Percentiles rank a stretch among this genome's conserved stretches.
These are phyloP conservation scores for Melanotaenia trifasciata DNA, from an alignment of 2,797 vertebrate species.

Conservation along the genomic window DNA sequence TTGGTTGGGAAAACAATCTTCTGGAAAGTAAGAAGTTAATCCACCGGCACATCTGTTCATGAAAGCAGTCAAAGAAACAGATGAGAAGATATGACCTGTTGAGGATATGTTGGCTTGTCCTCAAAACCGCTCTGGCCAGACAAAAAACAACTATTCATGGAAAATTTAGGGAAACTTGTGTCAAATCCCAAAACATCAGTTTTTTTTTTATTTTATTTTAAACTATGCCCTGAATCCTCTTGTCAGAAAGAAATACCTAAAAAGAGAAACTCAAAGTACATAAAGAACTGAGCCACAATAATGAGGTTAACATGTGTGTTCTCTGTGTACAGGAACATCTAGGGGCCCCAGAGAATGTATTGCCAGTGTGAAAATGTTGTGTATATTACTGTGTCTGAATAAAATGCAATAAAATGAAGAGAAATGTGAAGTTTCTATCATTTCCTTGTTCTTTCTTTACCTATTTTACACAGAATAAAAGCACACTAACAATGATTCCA, in stretches of 20 bases:
- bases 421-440: too few relatives aligned
- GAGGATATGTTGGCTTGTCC: background rate
- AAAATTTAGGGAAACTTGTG: background rate
- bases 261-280: background rate
- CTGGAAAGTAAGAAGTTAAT: background rate
- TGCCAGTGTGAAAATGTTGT: too few relatives aligned
- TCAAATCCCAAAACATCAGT: background rate
- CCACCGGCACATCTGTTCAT: background rate
- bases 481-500: too few relatives aligned
- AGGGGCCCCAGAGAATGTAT: too few relatives aligned
- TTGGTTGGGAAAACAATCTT: too few relatives aligned
- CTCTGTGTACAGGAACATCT: too few relatives aligned
- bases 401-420: too few relatives aligned
- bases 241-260: too few relatives aligned
- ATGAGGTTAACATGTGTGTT: too few relatives aligned
- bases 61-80: slow-evolving; percentile 13
- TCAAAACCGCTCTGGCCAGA: background rate
- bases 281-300: background rate
- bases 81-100: slow-evolving; percentile 6
- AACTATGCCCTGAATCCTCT: background rate
- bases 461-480: too few relatives aligned
- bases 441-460: too few relatives aligned
- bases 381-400: too few relatives aligned
- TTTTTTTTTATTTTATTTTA: background rate
- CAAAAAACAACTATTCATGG: background rate